phyloP scores from a whole-genome alignment of 2,888 invertebrate genomes.

The Lasioglossum figueresi region DNA sequence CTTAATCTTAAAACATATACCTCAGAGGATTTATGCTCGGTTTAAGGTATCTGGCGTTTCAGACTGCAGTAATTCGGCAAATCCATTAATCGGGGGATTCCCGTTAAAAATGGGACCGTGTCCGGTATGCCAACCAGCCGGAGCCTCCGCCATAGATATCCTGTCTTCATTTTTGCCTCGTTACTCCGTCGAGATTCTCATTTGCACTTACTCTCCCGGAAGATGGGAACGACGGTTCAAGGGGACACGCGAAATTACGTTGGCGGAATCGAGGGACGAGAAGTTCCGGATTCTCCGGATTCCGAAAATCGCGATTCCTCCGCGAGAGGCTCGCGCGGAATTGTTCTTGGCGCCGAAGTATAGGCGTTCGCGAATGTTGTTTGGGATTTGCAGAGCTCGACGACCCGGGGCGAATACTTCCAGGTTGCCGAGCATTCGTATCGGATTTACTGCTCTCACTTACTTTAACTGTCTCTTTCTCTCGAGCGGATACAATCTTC shows the following conservation, averaged over 20 bases:
- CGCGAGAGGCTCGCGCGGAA: background rate
- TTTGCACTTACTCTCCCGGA: conserved; percentile 15
- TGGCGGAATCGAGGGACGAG: background rate
- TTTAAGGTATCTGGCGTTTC: background rate
- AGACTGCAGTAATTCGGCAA: background rate
- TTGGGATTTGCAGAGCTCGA: background rate
- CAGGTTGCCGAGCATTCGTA: background rate
- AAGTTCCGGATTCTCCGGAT: background rate
- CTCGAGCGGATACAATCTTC: background rate
- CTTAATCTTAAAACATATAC: background rate
- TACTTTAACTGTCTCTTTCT: background rate
- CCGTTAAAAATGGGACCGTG: conserved; percentile 8
- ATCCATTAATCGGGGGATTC: conserved; percentile 4
- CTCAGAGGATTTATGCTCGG: background rate
- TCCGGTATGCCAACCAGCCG: background rate
- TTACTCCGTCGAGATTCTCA: background rate
- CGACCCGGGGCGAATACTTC: background rate
- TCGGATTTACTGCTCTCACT: background rate
- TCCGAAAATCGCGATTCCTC: background rate
- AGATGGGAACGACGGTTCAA: background rate
- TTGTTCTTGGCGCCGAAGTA: background rate
- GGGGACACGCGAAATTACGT: conserved; percentile 6
- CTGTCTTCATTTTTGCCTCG: conserved; percentile 26
- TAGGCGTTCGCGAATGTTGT: background rate
- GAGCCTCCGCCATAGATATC: background rate